These are phyloP conservation scores for Tetheella fluctuosa DNA, from an alignment of 2,888 invertebrate species.

Conservation along the genomic window DNA sequence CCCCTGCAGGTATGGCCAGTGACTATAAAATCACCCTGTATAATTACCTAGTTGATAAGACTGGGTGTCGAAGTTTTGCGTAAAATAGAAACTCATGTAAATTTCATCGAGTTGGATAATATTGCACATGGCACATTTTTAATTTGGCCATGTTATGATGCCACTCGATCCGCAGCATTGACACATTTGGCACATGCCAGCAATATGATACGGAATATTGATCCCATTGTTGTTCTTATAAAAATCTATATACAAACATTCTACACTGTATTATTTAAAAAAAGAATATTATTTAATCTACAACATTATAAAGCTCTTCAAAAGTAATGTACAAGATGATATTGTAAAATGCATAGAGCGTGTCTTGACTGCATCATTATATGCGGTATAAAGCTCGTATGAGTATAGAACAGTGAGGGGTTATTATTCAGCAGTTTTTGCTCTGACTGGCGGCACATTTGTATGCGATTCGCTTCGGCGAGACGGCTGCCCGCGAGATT, in stretches of 20 bases:
- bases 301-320: conserved; percentile 33
- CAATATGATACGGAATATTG: conserved; percentile 51
- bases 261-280: conserved; percentile 18
- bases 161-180: conserved; percentile 58
- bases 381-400: conserved; percentile 63
- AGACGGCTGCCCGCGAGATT: conserved; percentile 71
- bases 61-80: too few relatives aligned
- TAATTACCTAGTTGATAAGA: too few relatives aligned
- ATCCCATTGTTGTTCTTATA: conserved; percentile 35
- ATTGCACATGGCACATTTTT: conserved; percentile 13
- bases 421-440: conserved; percentile 80
- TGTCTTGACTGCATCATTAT: conserved; percentile 70
- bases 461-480: conserved; percentile 78
- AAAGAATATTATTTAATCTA: conserved; percentile 34
- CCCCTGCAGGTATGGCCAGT: too few relatives aligned
- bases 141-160: conserved; percentile 45
- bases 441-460: conserved; percentile 68
- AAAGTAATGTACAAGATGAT: conserved; percentile 48
- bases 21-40: too few relatives aligned
- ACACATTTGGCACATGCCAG: conserved; percentile 75
- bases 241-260: conserved; percentile 25
- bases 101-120: background rate
- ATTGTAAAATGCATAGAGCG: conserved; percentile 63
- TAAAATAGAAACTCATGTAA: background rate
- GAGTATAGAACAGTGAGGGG: conserved; percentile 60